Evolutionary conservation across 2,797 vertebrate species (phyloP), one percentile per base, ranked within the genome.

Genomic region (Podarcis siculus): DNA sequence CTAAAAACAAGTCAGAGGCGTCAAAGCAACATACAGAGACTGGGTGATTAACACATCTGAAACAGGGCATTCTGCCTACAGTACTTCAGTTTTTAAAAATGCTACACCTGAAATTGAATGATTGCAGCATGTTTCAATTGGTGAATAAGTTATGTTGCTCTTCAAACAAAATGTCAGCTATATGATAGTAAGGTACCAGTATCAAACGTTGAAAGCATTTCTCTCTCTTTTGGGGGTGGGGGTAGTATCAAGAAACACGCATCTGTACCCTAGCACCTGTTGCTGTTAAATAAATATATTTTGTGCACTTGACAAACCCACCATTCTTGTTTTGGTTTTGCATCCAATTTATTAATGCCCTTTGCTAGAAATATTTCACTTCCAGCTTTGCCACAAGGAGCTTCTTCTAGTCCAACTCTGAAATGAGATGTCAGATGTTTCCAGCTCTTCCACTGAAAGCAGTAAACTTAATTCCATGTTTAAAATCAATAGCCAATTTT

Each of bases 401-500:
- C 86, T 92, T 92, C 92, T 55, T 91, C 91, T 91, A 75, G 90
- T 91, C 55, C 23, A 90, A 82, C 82, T 89, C 87, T 82, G 35
- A 90, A 94, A 93, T 80, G 5, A 91, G 79, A 92, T 12, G 45
- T 82, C 73, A 90, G 17, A 87, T 83, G 35, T 87, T 90, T 90
- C 89, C 89, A 84, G 87, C 75, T 91, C 35, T 88, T 35, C 84
- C 87, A 75, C 90, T 88, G 64, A 86, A 87, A 86, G 0, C 3
- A 76, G 72, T 80, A 91, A 93, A 87, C 89, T 0, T 92, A 92
- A 92, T 17, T 83, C 39, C 94, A 82, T 72, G 76, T 89, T 84
- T 87, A 86, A 94, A 92, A 91, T 89, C 88, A 91, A 92, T 88
- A 95, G 90, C 75, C 90, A 75, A 61, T 66, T 90, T 91, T 83